Conservation (phyloP, 2,797 vertebrate genomes). For the Sebastes taczanowskii region DNA sequence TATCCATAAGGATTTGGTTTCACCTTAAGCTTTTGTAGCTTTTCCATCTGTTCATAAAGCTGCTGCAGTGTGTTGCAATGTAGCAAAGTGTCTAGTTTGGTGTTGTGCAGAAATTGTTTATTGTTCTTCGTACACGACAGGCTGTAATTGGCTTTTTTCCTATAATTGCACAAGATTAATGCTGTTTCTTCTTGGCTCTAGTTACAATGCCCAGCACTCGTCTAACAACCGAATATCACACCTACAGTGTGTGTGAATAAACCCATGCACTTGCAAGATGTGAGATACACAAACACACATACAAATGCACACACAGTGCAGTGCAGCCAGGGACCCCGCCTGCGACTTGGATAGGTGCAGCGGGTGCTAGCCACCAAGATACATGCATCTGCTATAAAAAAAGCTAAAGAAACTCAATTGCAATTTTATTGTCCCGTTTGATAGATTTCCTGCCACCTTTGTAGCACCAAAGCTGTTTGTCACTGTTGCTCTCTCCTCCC, state of each 20-base stretch:
- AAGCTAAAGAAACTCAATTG: conserved; percentile 99
- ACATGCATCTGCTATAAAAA: conserved; percentile 97
- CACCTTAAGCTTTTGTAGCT: not conserved
- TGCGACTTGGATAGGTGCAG: conserved; percentile 84
- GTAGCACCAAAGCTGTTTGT: conserved; percentile 98
- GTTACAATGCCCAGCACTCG: conserved; percentile 67
- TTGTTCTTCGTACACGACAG: conserved; percentile 51
- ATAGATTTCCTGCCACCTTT: conserved; percentile 99
- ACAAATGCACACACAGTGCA: not conserved
- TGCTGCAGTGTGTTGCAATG: not conserved
- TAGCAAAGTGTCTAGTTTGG: conserved; percentile 5
- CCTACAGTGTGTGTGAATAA: conserved; percentile 42
- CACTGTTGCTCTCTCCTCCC: conserved; percentile 94
- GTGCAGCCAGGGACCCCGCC: conserved; percentile 17
- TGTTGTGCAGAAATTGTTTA: conserved; percentile 51
- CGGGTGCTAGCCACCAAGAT: conserved; percentile 87
- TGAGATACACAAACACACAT: not conserved
- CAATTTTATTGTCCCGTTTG: conserved; percentile 99
- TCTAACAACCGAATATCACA: conserved; percentile 79
- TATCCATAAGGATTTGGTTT: not conserved
- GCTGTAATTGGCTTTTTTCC: conserved; percentile 70
- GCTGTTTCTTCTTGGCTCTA: conserved; percentile 69
- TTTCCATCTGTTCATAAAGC: not conserved
- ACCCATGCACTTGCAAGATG: conserved; percentile 24
- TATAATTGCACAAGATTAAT: conserved; percentile 83